Base-by-base conservation (phyloP, 2,797 vertebrate species). In the Dicrostonyx torquatus region DNA sequence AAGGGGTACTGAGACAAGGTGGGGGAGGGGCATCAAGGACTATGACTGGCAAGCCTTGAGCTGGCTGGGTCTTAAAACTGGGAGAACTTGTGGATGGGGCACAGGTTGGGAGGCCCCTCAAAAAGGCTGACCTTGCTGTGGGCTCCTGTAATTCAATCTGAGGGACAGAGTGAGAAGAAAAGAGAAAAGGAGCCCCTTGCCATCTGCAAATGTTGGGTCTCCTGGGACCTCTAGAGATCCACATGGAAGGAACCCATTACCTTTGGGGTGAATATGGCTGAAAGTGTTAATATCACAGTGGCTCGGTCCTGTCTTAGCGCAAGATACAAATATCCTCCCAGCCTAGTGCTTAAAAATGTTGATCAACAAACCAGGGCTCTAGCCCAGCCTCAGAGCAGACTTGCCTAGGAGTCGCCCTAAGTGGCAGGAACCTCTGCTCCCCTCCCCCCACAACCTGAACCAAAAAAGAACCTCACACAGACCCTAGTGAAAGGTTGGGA, bases 401-500 rank as follows among this genome's bases (percentile, higher is more conserved):
- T 8, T 50, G 4, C 40, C 40, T 68, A 2, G 24, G 26, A 26
- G 10, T 43, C 5, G 18, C 53, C 26, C 13, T 6, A 2, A 50
- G 22, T 20, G 18, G 14, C 0, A 5, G 62, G 4, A 29, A 48
- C 20, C 72, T 40, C 18, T 48, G 14, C 15, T 45, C 14, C 10
- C 40, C n/a, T 14, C 7, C 0, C 0, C 22, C 50, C 0, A 9
- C 29, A 5, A 40, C 12, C 1, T 11, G n/a, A 55, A 55, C 40
- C 50, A 37, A 40, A 20, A 53, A 83, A 76, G 70, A 34, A 48
- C 0, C 0, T 24, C 8, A 26, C 22, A 15, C 2, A 9, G 77
- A 15, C 22, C 45, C 15, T 5, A 0, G 13, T n/a, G 8, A 31
- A n/a, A 12, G 62, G 68, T 29, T 85, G 37, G 15, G 50, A 24